Percentiles rank a stretch among this genome's conserved stretches.
phyloP scores from a whole-genome alignment of 2,888 invertebrate species.

The Villa cingulata region DNA sequence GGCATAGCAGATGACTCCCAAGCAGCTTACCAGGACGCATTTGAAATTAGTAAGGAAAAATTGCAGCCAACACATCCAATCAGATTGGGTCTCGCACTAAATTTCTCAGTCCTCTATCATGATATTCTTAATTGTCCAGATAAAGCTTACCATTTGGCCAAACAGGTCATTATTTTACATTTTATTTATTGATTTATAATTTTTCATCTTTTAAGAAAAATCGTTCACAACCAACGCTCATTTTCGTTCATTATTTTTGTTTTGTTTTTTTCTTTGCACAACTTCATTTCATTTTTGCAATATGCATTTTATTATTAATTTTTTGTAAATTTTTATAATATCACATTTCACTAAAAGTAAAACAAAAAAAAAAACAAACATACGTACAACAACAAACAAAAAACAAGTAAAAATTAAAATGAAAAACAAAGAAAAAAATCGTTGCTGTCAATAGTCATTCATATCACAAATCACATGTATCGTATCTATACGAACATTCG shows the following conservation, averaged over 20 bases:
- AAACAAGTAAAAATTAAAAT: too few relatives aligned
- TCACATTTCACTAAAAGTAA: too few relatives aligned
- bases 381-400: too few relatives aligned
- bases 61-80: constrained; percentile 98
- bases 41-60: constrained; percentile 91
- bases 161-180: constrained; percentile 71
- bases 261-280: background rate
- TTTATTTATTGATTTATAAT: background rate
- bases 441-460: too few relatives aligned
- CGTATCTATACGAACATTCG: too few relatives aligned
- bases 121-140: constrained; percentile 94
- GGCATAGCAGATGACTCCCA: constrained; percentile 92
- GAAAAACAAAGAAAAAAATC: too few relatives aligned
- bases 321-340: too few relatives aligned
- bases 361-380: too few relatives aligned
- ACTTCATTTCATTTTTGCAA: background rate
- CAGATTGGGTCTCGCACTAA: constrained; percentile 93
- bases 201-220: background rate
- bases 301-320: too few relatives aligned
- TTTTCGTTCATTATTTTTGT: background rate
- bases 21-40: constrained; percentile 93
- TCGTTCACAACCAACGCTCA: background rate
- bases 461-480: too few relatives aligned
- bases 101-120: constrained; percentile 98
- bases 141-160: constrained; percentile 86